Evolutionary conservation across 1,140 invertebrate species (phyloP), one percentile per base, ranked within the genome.

Genomic region (Pentalonia nigronervosa): DNA sequence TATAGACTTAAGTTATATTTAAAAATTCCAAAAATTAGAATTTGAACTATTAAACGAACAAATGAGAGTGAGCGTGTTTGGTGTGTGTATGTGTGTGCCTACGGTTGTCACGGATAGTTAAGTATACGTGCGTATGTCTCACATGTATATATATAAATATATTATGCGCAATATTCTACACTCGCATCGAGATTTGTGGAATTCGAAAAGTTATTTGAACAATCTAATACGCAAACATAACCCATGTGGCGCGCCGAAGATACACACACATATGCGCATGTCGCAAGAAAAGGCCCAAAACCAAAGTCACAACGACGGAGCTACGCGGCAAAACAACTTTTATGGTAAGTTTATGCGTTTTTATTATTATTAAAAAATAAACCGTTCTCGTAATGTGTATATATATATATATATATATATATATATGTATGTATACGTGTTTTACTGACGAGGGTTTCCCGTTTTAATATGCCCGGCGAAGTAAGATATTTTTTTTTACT

Each of bases 351-450:
- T 89, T 89, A 89, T 89, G 48, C 9, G 25, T 89, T 56, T 48
- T 41, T 56, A 89, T 89, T 89, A 50, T 89, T 53, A 53, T 89
- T 89, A 36, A 89, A 88, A 89, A 89, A 89, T 53, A 89, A 89
- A 89, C n/a, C n/a, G 87, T 89, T 89, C 41, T 53, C 21, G 30
- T 53, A 56, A 34, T 53, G 21, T 34, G 17, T 50, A 14, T 36
- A 25, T 23, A 21, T 53, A 34, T 41, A 4, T 41, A 34, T 34
- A 7, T 8, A 7, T 56, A 21, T 56, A 7, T 56, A 7, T 60
- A 0, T 41, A 23, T 41, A 23, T n/a, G n/a, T 45, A 23, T 84
- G 7, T 47, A 30, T 25, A 53, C 50, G 8, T 89, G 50, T 89
- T 56, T 25, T 53, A 56, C 88, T 53, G 50, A 34, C 34, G n/a